Percentiles rank a stretch among this genome's conserved stretches.
Evolutionary conservation across 2,797 vertebrate species (phyloP).

Genomic region (Astyanax mexicanus): DNA sequence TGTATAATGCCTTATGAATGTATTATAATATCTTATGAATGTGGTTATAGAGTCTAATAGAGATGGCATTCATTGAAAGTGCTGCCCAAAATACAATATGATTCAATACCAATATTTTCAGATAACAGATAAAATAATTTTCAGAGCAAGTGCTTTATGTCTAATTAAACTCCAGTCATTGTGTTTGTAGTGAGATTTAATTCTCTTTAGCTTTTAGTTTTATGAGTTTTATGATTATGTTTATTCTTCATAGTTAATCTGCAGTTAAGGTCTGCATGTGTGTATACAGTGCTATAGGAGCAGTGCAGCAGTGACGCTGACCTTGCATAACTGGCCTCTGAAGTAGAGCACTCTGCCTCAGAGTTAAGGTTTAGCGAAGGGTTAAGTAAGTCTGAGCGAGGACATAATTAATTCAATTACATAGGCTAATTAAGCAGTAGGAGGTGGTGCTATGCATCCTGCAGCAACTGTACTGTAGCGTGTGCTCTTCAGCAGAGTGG

Average conservation of each 20-base stretch:
- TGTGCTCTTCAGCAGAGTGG: not conserved
- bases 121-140: too few relatives aligned
- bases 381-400: constrained; percentile 51
- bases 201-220: too few relatives aligned
- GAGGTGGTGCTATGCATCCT: constrained; percentile 53
- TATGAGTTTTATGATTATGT: not conserved
- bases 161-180: not conserved
- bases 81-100: too few relatives aligned
- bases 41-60: too few relatives aligned
- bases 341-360: not conserved
- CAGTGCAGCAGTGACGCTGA: not conserved
- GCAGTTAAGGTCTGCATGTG: not conserved
- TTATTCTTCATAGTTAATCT: not conserved
- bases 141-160: not conserved
- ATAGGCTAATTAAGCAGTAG: constrained; percentile 58
- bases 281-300: not conserved
- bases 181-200: not conserved
- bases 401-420: constrained; percentile 69
- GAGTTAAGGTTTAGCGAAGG: not conserved
- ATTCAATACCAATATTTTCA: too few relatives aligned
- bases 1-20: too few relatives aligned
- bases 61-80: too few relatives aligned
- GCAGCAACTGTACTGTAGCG: not conserved
- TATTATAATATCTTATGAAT: too few relatives aligned
- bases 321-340: constrained; percentile 6